Base-by-base conservation (phyloP, 2,888 invertebrate genomes). In the Philereme vetulata region DNA sequence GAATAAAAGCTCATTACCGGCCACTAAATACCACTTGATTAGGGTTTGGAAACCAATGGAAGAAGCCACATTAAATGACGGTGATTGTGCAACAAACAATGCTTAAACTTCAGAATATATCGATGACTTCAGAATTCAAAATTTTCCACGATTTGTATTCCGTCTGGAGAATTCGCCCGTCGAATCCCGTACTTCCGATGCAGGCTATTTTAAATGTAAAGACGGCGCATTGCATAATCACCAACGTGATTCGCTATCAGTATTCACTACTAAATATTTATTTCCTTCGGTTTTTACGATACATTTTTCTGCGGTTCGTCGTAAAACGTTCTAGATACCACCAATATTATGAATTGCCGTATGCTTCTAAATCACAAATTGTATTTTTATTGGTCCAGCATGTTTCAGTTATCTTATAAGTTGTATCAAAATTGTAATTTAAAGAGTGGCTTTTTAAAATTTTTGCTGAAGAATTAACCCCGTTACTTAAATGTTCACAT, bases 101-200 rank as follows among this genome's bases (percentile, higher is more conserved):
- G 70, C 72, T 71, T 76, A 75, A 75, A 75, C 75, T 74, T 71
- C 67, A 63, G 72, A 78, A 78, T 80, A 79, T 75, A 81, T 83
- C 77, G 80, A 79, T 80, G 81, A 81, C 75, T 76, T 77, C 71
- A 80, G 74, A 76, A 80, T 83, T 85, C 80, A 83, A 87, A 88
- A 88, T 85, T 88, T 89, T 90, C 88, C 88, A 86, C 86, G 72
- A 87, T 90, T 87, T 83, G 83, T 90, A 91, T 91, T 88, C 90
- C 70, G 84, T 88, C 85, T 88, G 81, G 86, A 87, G 85, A 84
- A 84, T 87, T 84, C 84, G 81, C 82, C 78, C 81, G 76, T 80
- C 80, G 80, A 75, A 78, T 82, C 81, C 81, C 83, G 82, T 87
- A 86, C 84, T 87, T 85, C 85, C 80, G 82, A 85, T 89, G 90